Percentiles rank a stretch among this genome's conserved stretches.
Evolutionary conservation across 30 jellyfish, hydroid and myxozoan species (phyloP).

Genomic region (Hydra vulgaris): DNA sequence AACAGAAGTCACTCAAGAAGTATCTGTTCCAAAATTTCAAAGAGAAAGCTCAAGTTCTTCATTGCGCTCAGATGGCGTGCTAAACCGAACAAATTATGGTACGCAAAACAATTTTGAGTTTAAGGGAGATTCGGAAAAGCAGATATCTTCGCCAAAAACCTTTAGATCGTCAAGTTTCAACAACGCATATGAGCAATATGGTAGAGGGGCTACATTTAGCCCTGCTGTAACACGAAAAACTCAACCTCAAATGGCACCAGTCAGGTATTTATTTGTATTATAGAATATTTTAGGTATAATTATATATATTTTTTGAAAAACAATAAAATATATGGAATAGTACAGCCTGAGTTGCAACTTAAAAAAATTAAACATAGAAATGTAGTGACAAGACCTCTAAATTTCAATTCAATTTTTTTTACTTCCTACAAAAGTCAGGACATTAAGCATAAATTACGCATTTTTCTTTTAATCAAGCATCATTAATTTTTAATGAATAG

Average conservation of each 20-base stretch:
- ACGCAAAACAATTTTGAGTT: neutral
- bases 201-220: neutral
- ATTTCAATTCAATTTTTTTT: no score
- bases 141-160: constrained; percentile 6
- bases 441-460: no score
- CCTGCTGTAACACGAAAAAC: constrained; percentile 22
- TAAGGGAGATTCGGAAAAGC: constrained; percentile 17
- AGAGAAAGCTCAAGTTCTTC: constrained; percentile 63
- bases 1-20: constrained; percentile 71
- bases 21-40: constrained; percentile 28
- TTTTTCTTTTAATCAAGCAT: no score
- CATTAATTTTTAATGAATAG: no score
- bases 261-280: neutral
- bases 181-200: neutral
- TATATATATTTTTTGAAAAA: no score
- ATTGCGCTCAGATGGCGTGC: constrained; percentile 54
- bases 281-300: neutral
- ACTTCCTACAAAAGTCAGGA: no score
- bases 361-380: no score
- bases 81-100: constrained; percentile 34
- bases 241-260: neutral
- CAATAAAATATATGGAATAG: no score
- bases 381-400: no score
- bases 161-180: constrained; percentile 17
- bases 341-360: no score